Conservation (phyloP, 2,797 vertebrate genomes). For the Cuculus canorus region DNA sequence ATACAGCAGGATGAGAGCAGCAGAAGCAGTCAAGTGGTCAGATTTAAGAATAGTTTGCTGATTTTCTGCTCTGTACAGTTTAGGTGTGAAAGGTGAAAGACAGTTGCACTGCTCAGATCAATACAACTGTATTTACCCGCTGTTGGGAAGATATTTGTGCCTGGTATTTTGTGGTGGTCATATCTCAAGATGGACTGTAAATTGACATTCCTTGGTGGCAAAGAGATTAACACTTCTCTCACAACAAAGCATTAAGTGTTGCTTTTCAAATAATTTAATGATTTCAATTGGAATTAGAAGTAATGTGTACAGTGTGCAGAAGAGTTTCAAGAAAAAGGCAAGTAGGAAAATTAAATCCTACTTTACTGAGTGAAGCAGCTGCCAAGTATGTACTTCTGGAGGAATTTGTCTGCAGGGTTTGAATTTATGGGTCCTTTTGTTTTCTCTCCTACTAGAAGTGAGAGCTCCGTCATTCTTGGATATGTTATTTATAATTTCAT, state of each 20-base stretch:
- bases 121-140: neutral
- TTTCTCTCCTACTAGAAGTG: constrained; percentile 71
- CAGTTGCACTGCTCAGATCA: neutral
- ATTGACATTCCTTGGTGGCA: neutral
- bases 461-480: constrained; percentile 76
- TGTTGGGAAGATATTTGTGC: neutral
- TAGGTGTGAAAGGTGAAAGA: neutral
- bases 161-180: neutral
- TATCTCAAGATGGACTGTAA: constrained; percentile 9
- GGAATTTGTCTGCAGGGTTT: constrained; percentile 58
- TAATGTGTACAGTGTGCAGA: neutral
- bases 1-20: neutral
- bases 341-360: constrained; percentile 57
- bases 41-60: neutral
- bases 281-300: neutral
- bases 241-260: neutral
- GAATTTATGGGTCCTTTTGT: constrained; percentile 75
- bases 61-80: neutral
- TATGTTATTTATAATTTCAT: constrained; percentile 90
- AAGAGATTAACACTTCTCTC: neutral
- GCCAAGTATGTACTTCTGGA: constrained; percentile 35
- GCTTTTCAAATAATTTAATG: constrained; percentile 9
- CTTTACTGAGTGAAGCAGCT: constrained; percentile 43
- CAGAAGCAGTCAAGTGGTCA: neutral
- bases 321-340: constrained; percentile 1